A percentile compares a stretch with the other conserved stretches of the same genome.
Conservation (phyloP, 2,888 invertebrate species). For the Cerceris ruficornis region DNA sequence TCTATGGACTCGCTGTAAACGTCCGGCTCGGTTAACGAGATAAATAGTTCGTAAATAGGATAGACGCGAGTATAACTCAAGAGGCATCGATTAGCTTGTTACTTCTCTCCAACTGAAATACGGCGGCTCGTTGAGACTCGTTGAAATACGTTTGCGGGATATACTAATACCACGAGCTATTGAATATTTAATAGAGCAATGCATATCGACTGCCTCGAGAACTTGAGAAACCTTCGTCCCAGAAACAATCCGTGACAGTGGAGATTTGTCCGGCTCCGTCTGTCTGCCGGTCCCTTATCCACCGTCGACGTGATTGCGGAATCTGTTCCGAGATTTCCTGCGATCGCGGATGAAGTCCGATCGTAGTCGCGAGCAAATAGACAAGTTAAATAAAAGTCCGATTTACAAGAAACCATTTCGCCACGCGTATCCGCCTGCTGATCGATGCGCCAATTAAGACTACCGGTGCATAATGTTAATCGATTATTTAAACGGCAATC, state of each 20-base stretch:
- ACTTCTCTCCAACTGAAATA: conserved; percentile 48
- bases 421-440: not conserved
- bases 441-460: conserved; percentile 14
- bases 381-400: not conserved
- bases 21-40: conserved; percentile 45
- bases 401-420: not conserved
- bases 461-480: conserved; percentile 8
- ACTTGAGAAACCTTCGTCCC: conserved; percentile 24
- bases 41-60: conserved; percentile 57
- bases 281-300: not conserved
- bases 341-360: not conserved
- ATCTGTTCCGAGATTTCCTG: not conserved
- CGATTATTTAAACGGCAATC: conserved; percentile 16
- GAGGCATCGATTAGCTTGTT: conserved; percentile 58
- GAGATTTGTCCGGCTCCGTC: not conserved
- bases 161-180: conserved; percentile 37
- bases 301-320: not conserved
- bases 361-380: too few species aligned
- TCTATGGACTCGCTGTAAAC: conserved; percentile 22
- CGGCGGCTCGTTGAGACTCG: conserved; percentile 42
- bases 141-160: conserved; percentile 41
- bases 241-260: conserved; percentile 10
- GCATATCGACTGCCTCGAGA: conserved; percentile 18
- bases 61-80: conserved; percentile 50
- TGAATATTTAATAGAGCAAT: conserved; percentile 56